Base-by-base conservation (phyloP, 2,797 vertebrate genomes). In the Thripadectes ignobilis region DNA sequence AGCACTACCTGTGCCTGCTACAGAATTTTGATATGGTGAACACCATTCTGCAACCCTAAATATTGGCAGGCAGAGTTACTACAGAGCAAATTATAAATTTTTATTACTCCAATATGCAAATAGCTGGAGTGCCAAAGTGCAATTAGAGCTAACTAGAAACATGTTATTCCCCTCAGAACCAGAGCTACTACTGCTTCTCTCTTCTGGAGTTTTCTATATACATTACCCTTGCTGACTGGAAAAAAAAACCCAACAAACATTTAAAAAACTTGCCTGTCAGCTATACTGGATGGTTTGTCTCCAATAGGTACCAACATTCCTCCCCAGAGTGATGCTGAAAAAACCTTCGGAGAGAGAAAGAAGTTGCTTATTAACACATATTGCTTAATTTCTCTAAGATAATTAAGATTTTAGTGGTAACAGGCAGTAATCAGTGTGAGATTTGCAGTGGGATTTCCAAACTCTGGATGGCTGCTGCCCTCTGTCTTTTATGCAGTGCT, bases 241-340 rank as follows among this genome's bases (percentile, higher is more conserved):
- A 45, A 24, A 0, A 0, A 67, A 48, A 29, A 12, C 0, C 0
- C 17, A 48, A 9, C 24, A 65, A 76, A 45, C 2, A 85, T 1
- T 34, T 51, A 11, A 27, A 23, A 39, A 32, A 86, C 96, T 92
- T 81, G 98, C 99, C 99, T 99, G 88, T 99, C 99, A 43, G 99
- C 99, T 68, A 99, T 99, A 82, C 98, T 99, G 39, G 98, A 98
- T 0, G 98, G 97, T 24, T 98, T 98, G 78, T 98, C 98, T 78
- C 98, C 98, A 10, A 99, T 97, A 26, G 99, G 99, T 57, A 98
- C 98, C 74, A 99, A 96, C 98, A 99, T 97, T 32, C 99, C 99
- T 0, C 99, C 99, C 99, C 99, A 99, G 45, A 99, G 95, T 14
- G 99, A 99, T 0, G 98, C 98, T 24, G 99, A 99, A 39, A 99